These are phyloP conservation scores for Drosophila acutilabella DNA, from an alignment of 2,888 invertebrate genomes.

Conservation along the genomic window DNA sequence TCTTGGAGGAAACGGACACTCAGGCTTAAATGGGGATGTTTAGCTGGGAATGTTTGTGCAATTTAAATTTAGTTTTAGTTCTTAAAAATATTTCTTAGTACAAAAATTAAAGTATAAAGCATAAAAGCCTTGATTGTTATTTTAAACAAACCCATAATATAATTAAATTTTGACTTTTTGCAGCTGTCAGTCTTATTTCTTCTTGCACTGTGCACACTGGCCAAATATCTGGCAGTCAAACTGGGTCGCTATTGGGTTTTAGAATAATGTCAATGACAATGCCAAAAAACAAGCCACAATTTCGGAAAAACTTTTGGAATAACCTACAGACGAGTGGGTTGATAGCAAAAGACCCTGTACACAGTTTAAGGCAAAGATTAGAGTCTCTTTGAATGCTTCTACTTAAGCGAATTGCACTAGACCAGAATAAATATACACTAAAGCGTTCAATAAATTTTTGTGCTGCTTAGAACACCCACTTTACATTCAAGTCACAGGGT, in stretches of 20 bases:
- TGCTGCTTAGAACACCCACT: no score
- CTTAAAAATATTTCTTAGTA: background rate
- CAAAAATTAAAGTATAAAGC: no score
- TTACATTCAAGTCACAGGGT: background rate
- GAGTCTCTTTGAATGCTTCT: no score
- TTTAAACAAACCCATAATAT: background rate
- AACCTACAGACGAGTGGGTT: background rate
- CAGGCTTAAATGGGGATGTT: background rate
- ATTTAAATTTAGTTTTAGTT: background rate
- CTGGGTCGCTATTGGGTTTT: background rate
- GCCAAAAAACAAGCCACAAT: conserved; percentile 57
- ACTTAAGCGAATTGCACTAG: no score
- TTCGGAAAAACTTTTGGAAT: conserved; percentile 29
- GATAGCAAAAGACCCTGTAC: background rate
- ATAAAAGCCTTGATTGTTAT: background rate
- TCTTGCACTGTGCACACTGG: conserved; percentile 38
- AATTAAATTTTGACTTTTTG: conserved; percentile 14
- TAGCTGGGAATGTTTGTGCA: no score
- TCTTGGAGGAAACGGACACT: conserved; percentile 3
- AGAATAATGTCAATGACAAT: conserved; percentile 43
- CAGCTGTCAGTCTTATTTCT: background rate
- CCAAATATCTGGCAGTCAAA: conserved; percentile 40
- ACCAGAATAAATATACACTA: no score
- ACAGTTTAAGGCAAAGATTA: no score
- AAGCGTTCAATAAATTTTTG: no score